These are phyloP conservation scores for Bovichtus variegatus DNA, from an alignment of 2,797 vertebrate species.

Conservation along the genomic window DNA sequence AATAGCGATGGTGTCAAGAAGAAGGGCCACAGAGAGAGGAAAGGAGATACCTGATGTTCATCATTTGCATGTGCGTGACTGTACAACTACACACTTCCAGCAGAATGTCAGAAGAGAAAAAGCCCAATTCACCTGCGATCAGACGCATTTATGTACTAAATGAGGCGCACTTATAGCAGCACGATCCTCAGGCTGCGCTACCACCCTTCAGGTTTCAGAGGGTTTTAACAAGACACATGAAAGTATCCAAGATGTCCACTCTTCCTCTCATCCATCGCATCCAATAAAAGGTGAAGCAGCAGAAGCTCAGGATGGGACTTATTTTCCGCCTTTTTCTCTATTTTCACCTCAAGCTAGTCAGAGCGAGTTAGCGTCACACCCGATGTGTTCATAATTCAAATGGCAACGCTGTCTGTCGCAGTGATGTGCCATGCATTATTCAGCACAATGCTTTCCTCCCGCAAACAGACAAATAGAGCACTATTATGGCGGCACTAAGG, in stretches of 20 bases:
- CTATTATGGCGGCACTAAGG: constrained; percentile 71
- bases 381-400: constrained; percentile 86
- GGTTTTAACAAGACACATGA: constrained; percentile 75
- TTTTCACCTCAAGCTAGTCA: constrained; percentile 73
- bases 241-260: constrained; percentile 59
- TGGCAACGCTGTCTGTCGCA: constrained; percentile 78
- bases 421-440: constrained; percentile 84
- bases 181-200: constrained; percentile 12
- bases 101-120: constrained; percentile 31
- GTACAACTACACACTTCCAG: constrained; percentile 26
- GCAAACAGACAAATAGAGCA: constrained; percentile 82
- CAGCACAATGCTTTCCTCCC: constrained; percentile 72
- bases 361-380: constrained; percentile 76
- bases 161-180: constrained; percentile 53
- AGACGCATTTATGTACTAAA: constrained; percentile 58
- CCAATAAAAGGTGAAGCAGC: constrained; percentile 71
- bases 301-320: constrained; percentile 58
- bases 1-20: not conserved
- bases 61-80: constrained; percentile 19
- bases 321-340: constrained; percentile 58
- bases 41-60: not conserved
- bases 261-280: constrained; percentile 72
- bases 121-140: constrained; percentile 44
- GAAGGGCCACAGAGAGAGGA: not conserved
- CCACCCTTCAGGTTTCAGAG: constrained; percentile 42